A percentile compares a stretch with the other conserved stretches of the same genome.
Conservation (phyloP, 2,888 invertebrate genomes). For the Gymnosoma rotundatum region DNA sequence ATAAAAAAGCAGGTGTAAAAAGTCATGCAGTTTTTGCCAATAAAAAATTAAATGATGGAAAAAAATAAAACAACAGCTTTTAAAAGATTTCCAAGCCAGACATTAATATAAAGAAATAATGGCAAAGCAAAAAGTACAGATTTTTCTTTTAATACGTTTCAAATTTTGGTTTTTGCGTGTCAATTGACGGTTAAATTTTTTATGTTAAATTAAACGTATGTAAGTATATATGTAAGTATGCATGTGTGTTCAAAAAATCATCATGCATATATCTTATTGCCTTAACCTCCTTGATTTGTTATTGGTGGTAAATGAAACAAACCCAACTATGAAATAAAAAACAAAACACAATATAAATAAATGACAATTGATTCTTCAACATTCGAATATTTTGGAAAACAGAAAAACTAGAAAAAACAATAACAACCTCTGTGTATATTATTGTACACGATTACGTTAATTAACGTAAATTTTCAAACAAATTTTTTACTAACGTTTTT, state of each 20-base stretch:
- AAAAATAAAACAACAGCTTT: conserved; percentile 34
- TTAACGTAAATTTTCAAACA: conserved; percentile 69
- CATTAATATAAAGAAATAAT: conserved; percentile 4
- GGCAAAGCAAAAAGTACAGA: neutral
- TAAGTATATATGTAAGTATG: neutral
- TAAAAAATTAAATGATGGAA: conserved; percentile 28
- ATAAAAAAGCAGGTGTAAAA: conserved; percentile 68
- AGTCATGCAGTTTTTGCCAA: conserved; percentile 58
- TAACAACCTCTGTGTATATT: conserved; percentile 59
- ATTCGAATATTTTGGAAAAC: conserved; percentile 37
- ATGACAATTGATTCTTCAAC: conserved; percentile 71
- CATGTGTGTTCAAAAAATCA: conserved; percentile 14
- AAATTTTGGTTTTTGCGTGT: conserved; percentile 67
- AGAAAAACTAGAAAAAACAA: conserved; percentile 2
- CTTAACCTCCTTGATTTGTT: conserved; percentile 68
- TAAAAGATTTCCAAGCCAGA: conserved; percentile 43
- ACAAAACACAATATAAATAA: conserved; percentile 31
- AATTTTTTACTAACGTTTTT: conserved; percentile 43
- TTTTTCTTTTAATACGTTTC: conserved; percentile 18
- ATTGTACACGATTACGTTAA: conserved; percentile 71
- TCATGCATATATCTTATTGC: conserved; percentile 58
- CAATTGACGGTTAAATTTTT: conserved; percentile 69
- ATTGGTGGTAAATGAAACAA: conserved; percentile 49
- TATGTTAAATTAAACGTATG: conserved; percentile 67
- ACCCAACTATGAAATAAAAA: neutral